A percentile compares a stretch with the other conserved stretches of the same genome.
Evolutionary conservation across 2,888 invertebrate genomes (phyloP).

Genomic region (Euphydryas editha): DNA sequence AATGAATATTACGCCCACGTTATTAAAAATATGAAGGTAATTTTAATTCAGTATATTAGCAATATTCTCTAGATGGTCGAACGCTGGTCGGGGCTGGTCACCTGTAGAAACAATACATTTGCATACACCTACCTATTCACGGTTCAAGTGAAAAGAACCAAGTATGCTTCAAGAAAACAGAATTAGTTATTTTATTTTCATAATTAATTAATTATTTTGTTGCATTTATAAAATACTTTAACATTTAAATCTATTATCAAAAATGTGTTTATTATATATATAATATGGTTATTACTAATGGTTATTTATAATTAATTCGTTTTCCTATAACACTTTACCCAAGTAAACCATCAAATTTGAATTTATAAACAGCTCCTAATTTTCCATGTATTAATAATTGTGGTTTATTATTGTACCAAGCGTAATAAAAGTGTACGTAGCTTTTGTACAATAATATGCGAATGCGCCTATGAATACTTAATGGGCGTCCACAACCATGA

Average conservation of each 20-base stretch:
- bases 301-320: no score
- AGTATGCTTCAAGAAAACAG: constrained; percentile 16
- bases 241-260: no score
- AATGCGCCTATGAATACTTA: constrained; percentile 75
- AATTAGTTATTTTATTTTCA: neutral
- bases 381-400: neutral
- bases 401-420: constrained; percentile 49
- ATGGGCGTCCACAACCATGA: constrained; percentile 66
- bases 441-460: constrained; percentile 62
- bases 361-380: neutral
- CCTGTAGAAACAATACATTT: constrained; percentile 57
- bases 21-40: constrained; percentile 16
- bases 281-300: no score
- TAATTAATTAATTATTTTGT: neutral
- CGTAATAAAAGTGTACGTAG: constrained; percentile 56
- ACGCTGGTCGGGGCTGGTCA: constrained; percentile 63
- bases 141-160: constrained; percentile 35
- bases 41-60: constrained; percentile 30
- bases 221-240: neutral
- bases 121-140: constrained; percentile 57
- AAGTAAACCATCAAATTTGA: neutral
- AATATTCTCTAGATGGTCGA: constrained; percentile 17
- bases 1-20: constrained; percentile 10
- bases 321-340: no score
- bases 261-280: no score